Percentiles rank a stretch among this genome's conserved stretches.
Conservation (phyloP, 1,140 invertebrate genomes). For the Zophobas morio region DNA sequence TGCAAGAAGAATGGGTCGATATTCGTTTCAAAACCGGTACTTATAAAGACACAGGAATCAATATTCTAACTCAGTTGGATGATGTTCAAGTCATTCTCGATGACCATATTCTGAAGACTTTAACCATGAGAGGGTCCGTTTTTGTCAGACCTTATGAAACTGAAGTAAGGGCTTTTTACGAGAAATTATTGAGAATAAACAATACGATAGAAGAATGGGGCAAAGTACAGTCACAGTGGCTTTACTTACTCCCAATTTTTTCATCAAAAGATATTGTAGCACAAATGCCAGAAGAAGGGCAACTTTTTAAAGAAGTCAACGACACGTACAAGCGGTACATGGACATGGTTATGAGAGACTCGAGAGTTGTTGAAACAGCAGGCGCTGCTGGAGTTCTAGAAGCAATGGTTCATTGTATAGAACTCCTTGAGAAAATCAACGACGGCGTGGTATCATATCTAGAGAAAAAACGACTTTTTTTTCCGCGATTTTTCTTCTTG, state of each 20-base stretch:
- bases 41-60: constrained; percentile 86
- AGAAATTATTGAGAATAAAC: constrained; percentile 83
- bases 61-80: constrained; percentile 85
- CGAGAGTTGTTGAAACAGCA: constrained; percentile 82
- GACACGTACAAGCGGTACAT: constrained; percentile 86
- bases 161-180: constrained; percentile 88
- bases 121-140: constrained; percentile 91
- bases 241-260: constrained; percentile 95
- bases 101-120: constrained; percentile 91
- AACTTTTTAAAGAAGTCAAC: constrained; percentile 75
- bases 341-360: constrained; percentile 79
- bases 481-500: constrained; percentile 94
- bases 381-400: constrained; percentile 82
- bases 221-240: constrained; percentile 89
- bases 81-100: constrained; percentile 90
- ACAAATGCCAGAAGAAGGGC: constrained; percentile 92
- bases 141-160: constrained; percentile 91
- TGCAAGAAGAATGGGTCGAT: constrained; percentile 89
- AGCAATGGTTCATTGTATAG: constrained; percentile 80
- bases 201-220: constrained; percentile 90
- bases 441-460: constrained; percentile 92
- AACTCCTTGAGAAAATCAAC: constrained; percentile 85
- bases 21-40: constrained; percentile 80
- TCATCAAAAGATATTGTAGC: constrained; percentile 93
- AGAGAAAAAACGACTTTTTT: constrained; percentile 92